These are phyloP conservation scores for Sciurus carolinensis DNA, from an alignment of 2,797 vertebrate species.

Conservation along the genomic window DNA sequence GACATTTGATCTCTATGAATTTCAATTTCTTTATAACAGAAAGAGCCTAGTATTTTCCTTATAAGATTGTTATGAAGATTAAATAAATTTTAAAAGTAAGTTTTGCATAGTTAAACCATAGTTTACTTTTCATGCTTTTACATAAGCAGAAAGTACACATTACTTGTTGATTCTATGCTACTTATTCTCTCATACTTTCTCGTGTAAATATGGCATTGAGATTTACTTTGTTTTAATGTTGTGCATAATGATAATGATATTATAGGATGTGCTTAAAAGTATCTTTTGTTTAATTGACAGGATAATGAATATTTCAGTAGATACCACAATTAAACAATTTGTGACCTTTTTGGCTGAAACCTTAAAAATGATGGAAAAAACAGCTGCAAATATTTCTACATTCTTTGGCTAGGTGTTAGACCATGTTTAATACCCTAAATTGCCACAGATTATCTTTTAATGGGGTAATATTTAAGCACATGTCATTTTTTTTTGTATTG, in stretches of 20 bases:
- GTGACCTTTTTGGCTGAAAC: constrained; percentile 22
- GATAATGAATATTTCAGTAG: not conserved
- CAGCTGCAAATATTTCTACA: not conserved
- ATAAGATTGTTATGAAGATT: not conserved
- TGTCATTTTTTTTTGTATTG: not conserved
- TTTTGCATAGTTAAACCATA: not conserved
- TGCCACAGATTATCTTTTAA: not conserved
- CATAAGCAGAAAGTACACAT: not conserved
- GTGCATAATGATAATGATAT: not conserved
- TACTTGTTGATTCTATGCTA: not conserved
- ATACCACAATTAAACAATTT: constrained; percentile 43
- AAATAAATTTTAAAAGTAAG: not conserved
- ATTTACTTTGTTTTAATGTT: not conserved
- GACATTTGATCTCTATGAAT: not conserved
- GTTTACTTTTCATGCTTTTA: not conserved
- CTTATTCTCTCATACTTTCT: not conserved
- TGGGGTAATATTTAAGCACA: not conserved
- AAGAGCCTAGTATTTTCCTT: not conserved
- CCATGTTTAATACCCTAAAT: not conserved
- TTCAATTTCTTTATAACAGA: not conserved
- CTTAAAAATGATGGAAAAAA: not conserved
- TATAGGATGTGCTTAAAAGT: not conserved
- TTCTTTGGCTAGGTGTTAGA: not conserved
- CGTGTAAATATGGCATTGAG: constrained; percentile 2
- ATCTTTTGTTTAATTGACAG: not conserved